Evolutionary conservation across 2,888 invertebrate genomes (phyloP), one percentile per base, ranked within the genome.

Genomic region (Crematogaster levior): DNA sequence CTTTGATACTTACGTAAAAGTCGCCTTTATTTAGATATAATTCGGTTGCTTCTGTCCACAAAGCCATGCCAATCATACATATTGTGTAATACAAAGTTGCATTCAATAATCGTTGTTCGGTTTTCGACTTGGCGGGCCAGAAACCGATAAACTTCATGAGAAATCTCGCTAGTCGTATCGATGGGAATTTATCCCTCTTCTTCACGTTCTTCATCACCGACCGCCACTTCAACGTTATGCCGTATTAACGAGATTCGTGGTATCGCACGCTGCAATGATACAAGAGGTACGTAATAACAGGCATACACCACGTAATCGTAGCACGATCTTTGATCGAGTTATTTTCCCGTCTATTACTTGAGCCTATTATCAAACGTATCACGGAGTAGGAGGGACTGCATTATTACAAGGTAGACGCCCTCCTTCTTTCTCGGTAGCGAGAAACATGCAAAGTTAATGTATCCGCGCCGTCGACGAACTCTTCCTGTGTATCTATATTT

Each of bases 141-240:
- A 89, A 88, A 27, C 91, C 91, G 1, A 86, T 82, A 7, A 84
- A 53, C 51, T 61, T 88, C 91, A 91, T 89, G 34, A 84, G 84
- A 61, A 88, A 85, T 51, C 84, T 82, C 21, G 84, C 84, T 7
- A 90, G 7, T n/a, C 40, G 85, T 24, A 89, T 85, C 53, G 88
- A 88, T 7, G 72, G 56, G 79, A 82, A 88, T 43, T 58, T 79
- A 43, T 77, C 2, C n/a, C 0, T 15, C 9, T 43, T 53, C 15
- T 24, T 63, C 21, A 7, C 12, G 37, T 63, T 15, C 4, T 43
- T 40, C 40, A 15, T 77, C 18, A 15, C 7, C 56, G 51, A 51
- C 37, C 15, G 51, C 34, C n/a, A 56, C 40, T 56, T 56, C 7
- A 24, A 18, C 21, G 37, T 65, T 75, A 48, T 51, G 5, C 40